These are phyloP conservation scores for Cynoglossus semilaevis DNA, from an alignment of 2,113 vertebrate species.

Conservation along the genomic window DNA sequence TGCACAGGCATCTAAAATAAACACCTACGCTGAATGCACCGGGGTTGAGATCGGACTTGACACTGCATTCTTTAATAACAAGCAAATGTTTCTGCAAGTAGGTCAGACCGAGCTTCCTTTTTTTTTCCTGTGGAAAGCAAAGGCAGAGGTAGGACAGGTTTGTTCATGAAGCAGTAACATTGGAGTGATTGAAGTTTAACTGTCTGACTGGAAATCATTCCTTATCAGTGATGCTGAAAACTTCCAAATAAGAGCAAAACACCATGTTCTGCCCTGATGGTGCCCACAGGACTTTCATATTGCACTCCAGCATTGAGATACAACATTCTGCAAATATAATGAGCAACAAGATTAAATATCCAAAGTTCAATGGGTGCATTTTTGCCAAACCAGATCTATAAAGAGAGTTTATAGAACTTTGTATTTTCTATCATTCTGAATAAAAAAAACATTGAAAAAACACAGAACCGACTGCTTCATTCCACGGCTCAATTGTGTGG, in stretches of 20 bases:
- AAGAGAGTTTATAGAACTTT: too few relatives aligned
- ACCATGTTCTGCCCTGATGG: conserved; percentile 2
- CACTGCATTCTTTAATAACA: neutral
- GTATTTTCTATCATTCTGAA: too few relatives aligned
- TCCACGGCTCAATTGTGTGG: too few relatives aligned
- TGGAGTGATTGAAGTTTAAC: conserved; percentile 1
- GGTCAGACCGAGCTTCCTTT: neutral
- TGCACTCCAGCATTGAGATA: too few relatives aligned
- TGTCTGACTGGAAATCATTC: neutral
- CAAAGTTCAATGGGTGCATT: too few relatives aligned
- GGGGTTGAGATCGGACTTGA: neutral
- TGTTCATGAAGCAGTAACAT: conserved; percentile 15
- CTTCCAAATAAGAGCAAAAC: neutral
- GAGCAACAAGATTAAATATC: too few relatives aligned
- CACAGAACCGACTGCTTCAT: too few relatives aligned
- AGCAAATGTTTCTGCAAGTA: neutral
- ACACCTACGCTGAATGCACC: too few relatives aligned
- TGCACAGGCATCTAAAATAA: neutral
- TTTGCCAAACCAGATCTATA: too few relatives aligned
- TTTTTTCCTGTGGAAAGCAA: neutral
- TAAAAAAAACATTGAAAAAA: too few relatives aligned
- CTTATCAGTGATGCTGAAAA: neutral
- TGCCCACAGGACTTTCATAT: too few relatives aligned
- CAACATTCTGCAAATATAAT: too few relatives aligned
- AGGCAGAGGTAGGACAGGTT: conserved; percentile 2